Conservation (phyloP, 1,140 invertebrate genomes). For the Probaryconus sp. region DNA sequence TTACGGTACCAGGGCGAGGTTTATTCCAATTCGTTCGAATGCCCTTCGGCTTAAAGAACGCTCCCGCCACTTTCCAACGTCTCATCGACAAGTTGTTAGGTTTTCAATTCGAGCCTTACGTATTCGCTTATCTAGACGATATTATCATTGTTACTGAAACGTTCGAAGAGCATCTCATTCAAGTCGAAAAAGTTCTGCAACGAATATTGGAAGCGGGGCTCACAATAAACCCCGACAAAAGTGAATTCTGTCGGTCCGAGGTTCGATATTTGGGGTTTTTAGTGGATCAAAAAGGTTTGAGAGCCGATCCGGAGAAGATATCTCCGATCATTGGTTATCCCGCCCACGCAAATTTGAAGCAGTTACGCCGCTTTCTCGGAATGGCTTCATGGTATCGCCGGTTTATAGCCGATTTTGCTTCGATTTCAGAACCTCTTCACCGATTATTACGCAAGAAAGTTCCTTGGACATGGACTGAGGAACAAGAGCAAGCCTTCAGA, state of each 20-base stretch:
- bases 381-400: conserved; percentile 65
- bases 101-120: conserved; percentile 56
- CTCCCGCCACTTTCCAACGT: conserved; percentile 68
- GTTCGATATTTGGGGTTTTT: conserved; percentile 64
- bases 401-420: conserved; percentile 67
- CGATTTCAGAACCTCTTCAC: conserved; percentile 65
- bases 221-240: conserved; percentile 59
- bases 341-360: conserved; percentile 47
- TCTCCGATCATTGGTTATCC: conserved; percentile 66
- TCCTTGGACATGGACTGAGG: no score
- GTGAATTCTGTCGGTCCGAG: no score
- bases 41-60: conserved; percentile 73
- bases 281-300: conserved; percentile 54
- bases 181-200: no score
- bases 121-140: conserved; percentile 66
- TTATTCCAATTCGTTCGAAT: conserved; percentile 72
- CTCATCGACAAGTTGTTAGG: conserved; percentile 69
- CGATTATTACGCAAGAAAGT: no score
- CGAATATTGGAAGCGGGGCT: conserved; percentile 28
- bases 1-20: conserved; percentile 69
- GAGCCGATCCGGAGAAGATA: no score
- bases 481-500: no score
- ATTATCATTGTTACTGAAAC: conserved; percentile 62
- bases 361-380: conserved; percentile 68
- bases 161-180: conserved; percentile 67